phyloP scores from a whole-genome alignment of 2,797 vertebrate species.

The Sebastes alutus region DNA sequence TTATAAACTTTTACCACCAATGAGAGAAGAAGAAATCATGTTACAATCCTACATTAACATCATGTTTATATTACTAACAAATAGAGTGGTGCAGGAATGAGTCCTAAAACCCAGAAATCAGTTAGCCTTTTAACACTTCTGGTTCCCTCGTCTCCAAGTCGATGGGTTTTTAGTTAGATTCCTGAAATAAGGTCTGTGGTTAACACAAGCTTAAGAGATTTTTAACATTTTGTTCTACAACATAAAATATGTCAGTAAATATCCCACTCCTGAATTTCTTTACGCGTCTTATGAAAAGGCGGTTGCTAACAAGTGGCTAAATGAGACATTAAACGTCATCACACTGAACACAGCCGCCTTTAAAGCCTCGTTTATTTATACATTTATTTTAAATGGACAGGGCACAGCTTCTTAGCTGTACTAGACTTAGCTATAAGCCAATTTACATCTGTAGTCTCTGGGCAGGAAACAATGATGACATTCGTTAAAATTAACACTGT shows the following conservation, averaged over 20 bases:
- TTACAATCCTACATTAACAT: neutral
- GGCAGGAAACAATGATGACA: no score
- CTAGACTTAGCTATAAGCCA: no score
- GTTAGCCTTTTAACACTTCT: neutral
- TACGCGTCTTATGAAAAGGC: no score
- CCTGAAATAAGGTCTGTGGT: neutral
- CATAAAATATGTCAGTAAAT: no score
- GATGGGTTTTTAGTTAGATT: neutral
- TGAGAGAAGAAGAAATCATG: neutral
- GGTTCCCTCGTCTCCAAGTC: neutral
- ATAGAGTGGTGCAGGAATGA: neutral
- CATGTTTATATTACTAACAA: neutral
- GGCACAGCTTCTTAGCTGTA: no score
- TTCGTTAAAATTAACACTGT: no score
- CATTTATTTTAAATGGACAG: no score
- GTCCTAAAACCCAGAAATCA: neutral
- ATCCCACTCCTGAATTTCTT: no score
- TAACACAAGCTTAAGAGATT: neutral
- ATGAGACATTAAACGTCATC: neutral
- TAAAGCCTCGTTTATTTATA: no score
- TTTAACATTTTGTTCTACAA: neutral
- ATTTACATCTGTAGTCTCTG: no score
- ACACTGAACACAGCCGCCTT: no score
- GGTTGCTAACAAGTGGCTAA: neutral
- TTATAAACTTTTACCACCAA: neutral